Evolutionary conservation across 2,888 invertebrate genomes (phyloP).

Genomic region (Cyrtodaria siliqua): DNA sequence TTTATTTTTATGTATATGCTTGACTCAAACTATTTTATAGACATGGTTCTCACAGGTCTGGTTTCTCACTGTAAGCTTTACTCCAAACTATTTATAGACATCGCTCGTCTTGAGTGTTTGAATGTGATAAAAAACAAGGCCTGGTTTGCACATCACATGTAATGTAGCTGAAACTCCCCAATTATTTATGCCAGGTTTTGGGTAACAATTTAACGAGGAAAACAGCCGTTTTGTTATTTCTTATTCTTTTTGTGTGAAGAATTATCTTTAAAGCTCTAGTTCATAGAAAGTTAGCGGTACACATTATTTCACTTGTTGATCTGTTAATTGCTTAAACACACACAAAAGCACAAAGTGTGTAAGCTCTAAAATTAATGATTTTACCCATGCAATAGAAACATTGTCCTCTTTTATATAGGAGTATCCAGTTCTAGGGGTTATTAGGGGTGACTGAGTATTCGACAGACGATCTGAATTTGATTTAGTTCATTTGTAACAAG

Average conservation of each 20-base stretch:
- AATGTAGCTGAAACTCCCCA: slow-evolving; percentile 20
- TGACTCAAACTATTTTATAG: no score
- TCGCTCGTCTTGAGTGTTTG: no score
- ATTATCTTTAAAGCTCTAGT: neutral
- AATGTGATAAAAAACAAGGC: slow-evolving; percentile 6
- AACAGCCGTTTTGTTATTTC: slow-evolving; percentile 3
- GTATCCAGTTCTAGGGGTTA: slow-evolving; percentile 6
- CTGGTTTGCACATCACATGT: slow-evolving; percentile 28
- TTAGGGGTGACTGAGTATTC: slow-evolving; percentile 26
- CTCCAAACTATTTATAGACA: no score
- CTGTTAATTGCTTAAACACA: slow-evolving; percentile 28
- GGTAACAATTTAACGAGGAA: slow-evolving; percentile 15
- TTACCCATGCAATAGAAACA: slow-evolving; percentile 4
- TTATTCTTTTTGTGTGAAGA: neutral
- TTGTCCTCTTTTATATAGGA: neutral
- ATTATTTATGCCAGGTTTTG: slow-evolving; percentile 26
- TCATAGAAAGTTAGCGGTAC: neutral
- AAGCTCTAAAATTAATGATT: neutral
- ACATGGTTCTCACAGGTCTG: no score
- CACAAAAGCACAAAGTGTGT: slow-evolving; percentile 8
- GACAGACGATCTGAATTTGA: slow-evolving; percentile 30
- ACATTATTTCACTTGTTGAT: slow-evolving; percentile 24
- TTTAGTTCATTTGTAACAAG: slow-evolving; percentile 23
- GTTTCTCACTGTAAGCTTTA: no score
- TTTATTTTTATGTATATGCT: no score